Evolutionary conservation across 2,113 vertebrate species (phyloP), one percentile per base, ranked within the genome.

Genomic region (Dipodomys spectabilis): DNA sequence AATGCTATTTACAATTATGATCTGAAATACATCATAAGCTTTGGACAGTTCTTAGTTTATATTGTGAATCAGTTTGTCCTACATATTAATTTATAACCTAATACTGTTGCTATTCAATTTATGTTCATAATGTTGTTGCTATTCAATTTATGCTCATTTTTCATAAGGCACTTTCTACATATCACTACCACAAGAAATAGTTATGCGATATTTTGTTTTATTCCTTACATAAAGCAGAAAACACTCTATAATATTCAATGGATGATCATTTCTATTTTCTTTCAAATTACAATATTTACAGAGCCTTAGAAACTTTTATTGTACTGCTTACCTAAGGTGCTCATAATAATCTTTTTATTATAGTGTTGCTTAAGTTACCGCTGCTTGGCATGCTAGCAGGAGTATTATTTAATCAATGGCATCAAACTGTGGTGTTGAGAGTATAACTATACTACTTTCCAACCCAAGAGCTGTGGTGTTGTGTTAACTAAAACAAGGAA

Each of bases 381-480:
- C 71, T 97, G 72, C 30, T 97, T 60, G 97, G 64, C 22, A 9
- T 93, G 5, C 85, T 96, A 94, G 90, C 71, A 95, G 87, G 28
- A 20, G 9, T 93, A 94, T 96, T 97, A 98, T 96, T 97, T 88
- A 96, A 95, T 95, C 88, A 97, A 82, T 95, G 32, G 73, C 65
- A 94, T 96, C 92, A 94, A 96, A 96, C 84, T 90, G 60, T 67
- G 60, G 12, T 92, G 6, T 96, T 94, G 84, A 96, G 84, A 95
- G 67, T 90, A 25, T 94, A 96, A 95, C 35, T 79, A 8, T 30
- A 75, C 86, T 96, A 96, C 65, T 93, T 94, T 71, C 91, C 92
- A 96, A 96, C 13, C 88, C 23, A 64, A 92, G 92, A 5, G 13
- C n/a, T 8, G 4, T 1, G 85, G 10, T 82, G 93, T 86, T 94